Percentiles rank a stretch among this genome's conserved stretches.
phyloP scores from a whole-genome alignment of 2,113 vertebrate species.

The Cygnus buccinator region DNA sequence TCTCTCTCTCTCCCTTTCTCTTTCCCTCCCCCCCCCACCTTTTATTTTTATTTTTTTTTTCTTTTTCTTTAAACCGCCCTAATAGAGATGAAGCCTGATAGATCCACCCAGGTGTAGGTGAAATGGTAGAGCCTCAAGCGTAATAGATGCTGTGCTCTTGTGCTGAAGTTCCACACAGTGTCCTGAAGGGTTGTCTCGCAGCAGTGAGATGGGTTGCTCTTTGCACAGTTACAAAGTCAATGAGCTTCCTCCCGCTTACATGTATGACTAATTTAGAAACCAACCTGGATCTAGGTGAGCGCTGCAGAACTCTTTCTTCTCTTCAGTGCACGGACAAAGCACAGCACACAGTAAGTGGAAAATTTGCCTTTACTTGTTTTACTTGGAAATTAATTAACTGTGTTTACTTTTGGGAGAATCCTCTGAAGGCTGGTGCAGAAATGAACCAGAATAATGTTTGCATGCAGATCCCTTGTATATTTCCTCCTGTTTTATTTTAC shows the following conservation, averaged over 20 bases:
- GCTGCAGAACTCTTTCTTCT: constrained; percentile 28
- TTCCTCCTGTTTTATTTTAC: constrained; percentile 62
- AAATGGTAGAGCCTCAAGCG: constrained; percentile 76
- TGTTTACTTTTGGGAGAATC: constrained; percentile 75
- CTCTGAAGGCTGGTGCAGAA: constrained; percentile 69
- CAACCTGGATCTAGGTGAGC: constrained; percentile 76
- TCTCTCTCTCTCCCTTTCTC: constrained; percentile 1
- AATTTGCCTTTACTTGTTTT: constrained; percentile 64
- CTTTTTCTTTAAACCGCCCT: constrained; percentile 62
- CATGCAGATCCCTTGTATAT: constrained; percentile 51
- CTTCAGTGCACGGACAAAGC: constrained; percentile 68
- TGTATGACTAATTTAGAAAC: constrained; percentile 67
- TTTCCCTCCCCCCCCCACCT: not conserved
- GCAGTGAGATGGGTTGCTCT: constrained; percentile 65
- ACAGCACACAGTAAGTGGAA: constrained; percentile 76
- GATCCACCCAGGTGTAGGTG: constrained; percentile 84
- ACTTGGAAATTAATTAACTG: constrained; percentile 73
- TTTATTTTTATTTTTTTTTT: constrained; percentile 7
- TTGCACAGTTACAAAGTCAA: constrained; percentile 67
- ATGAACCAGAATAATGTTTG: constrained; percentile 65
- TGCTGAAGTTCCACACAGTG: constrained; percentile 72
- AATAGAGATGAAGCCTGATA: constrained; percentile 80
- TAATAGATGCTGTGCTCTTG: constrained; percentile 72
- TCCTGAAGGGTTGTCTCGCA: constrained; percentile 69
- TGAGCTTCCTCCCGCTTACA: constrained; percentile 45